Evolutionary conservation across 2,113 vertebrate genomes (phyloP).

Genomic region (Eolophus roseicapilla): DNA sequence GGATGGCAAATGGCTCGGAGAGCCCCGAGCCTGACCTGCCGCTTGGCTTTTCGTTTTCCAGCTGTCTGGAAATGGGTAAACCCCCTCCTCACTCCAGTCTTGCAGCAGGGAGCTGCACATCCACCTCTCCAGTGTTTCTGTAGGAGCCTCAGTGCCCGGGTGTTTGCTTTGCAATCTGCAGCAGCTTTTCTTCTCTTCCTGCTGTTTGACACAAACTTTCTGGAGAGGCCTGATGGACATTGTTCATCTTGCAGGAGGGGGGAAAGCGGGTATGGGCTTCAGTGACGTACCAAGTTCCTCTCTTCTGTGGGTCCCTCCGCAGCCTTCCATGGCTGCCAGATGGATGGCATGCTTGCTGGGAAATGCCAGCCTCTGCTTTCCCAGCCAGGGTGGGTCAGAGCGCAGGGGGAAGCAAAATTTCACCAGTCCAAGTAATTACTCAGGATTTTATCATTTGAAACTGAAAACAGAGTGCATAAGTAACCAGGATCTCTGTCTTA

Average conservation of each 20-base stretch:
- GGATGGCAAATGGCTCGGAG: background rate
- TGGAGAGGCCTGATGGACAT: background rate
- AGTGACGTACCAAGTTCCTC: background rate
- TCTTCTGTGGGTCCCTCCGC: background rate
- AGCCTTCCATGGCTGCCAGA: background rate
- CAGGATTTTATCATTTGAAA: slow-evolving; percentile 21
- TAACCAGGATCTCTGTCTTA: slow-evolving; percentile 39
- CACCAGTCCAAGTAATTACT: slow-evolving; percentile 12
- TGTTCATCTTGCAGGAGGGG: background rate
- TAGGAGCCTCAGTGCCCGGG: fast-evolving
- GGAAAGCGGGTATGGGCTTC: fast-evolving
- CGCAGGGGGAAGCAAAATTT: background rate
- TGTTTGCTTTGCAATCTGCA: background rate
- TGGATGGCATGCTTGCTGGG: background rate
- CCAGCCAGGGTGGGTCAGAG: background rate
- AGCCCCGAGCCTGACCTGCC: background rate
- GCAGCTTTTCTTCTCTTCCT: background rate
- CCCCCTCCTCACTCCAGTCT: background rate
- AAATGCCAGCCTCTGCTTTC: slow-evolving; percentile 28
- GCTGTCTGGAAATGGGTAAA: background rate
- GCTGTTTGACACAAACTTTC: background rate
- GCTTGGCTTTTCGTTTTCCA: background rate
- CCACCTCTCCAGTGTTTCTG: background rate
- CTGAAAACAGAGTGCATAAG: slow-evolving; percentile 25
- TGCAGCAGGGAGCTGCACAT: background rate